Conservation (phyloP, 2,888 invertebrate genomes). For the Scaptomyza tumidula region DNA sequence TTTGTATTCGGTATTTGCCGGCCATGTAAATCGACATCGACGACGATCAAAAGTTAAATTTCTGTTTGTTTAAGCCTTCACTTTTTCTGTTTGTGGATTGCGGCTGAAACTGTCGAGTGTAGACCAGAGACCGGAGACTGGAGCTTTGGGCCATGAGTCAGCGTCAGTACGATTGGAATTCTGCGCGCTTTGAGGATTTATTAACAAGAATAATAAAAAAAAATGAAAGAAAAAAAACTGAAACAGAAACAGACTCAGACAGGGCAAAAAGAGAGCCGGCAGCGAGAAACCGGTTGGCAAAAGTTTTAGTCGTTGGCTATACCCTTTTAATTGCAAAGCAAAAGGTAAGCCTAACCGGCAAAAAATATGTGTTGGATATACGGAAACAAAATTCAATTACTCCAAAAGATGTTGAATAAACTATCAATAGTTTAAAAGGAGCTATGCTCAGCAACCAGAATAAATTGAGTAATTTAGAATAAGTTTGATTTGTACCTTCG, state of each 20-base stretch:
- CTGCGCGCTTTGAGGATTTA: slow-evolving; percentile 80
- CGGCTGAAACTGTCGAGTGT: slow-evolving; percentile 7
- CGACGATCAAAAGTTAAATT: slow-evolving; percentile 59
- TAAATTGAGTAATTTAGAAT: too few relatives aligned
- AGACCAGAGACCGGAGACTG: slow-evolving; percentile 32
- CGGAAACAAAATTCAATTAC: too few relatives aligned
- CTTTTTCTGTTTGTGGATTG: slow-evolving; percentile 50
- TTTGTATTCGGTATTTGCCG: slow-evolving; percentile 38
- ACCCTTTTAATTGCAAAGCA: slow-evolving; percentile 17
- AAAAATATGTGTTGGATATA: background rate
- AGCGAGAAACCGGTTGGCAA: slow-evolving; percentile 55
- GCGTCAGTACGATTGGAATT: slow-evolving; percentile 71
- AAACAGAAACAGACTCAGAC: slow-evolving; percentile 42
- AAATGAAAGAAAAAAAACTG: slow-evolving; percentile 14
- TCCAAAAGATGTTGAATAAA: too few relatives aligned
- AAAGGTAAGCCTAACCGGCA: slow-evolving; percentile 2
- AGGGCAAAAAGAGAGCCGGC: slow-evolving; percentile 39
- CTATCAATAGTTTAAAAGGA: too few relatives aligned
- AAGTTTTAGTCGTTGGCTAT: slow-evolving; percentile 31
- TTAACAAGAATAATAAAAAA: slow-evolving; percentile 78
- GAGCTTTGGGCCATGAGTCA: slow-evolving; percentile 65
- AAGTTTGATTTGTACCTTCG: too few relatives aligned
- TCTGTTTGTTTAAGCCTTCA: slow-evolving; percentile 69
- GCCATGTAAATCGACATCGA: slow-evolving; percentile 63
- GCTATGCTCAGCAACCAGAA: too few relatives aligned